Percentiles rank a stretch among this genome's conserved stretches.
Evolutionary conservation across 2,113 vertebrate species (phyloP).

Genomic region (Kryptolebias marmoratus): DNA sequence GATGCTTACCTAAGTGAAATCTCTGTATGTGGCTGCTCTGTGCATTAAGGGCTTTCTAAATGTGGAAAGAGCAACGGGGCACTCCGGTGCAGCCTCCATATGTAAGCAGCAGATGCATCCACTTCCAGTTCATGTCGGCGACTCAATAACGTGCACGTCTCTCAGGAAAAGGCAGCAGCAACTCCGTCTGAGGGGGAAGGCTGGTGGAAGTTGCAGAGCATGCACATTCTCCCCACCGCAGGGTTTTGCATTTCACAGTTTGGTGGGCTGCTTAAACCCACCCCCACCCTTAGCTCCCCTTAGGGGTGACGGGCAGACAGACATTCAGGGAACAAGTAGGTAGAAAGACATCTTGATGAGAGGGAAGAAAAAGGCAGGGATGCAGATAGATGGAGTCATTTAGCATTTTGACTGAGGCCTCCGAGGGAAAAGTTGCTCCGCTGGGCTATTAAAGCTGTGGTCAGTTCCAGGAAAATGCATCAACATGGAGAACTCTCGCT

Average conservation of each 20-base stretch:
- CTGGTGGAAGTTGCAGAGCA: slow-evolving; percentile 68
- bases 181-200: slow-evolving; percentile 17
- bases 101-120: slow-evolving; percentile 24
- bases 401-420: slow-evolving; percentile 23
- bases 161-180: neutral
- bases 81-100: slow-evolving; percentile 23
- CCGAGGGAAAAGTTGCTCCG: neutral
- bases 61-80: slow-evolving; percentile 30
- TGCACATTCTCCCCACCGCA: slow-evolving; percentile 69
- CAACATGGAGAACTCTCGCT: neutral
- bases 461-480: neutral
- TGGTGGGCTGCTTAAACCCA: slow-evolving; percentile 36
- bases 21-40: slow-evolving; percentile 28
- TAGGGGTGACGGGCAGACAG: slow-evolving; percentile 22
- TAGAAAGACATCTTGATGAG: neutral
- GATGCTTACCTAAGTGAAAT: slow-evolving; percentile 46
- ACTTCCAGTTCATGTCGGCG: slow-evolving; percentile 6
- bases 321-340: slow-evolving; percentile 25
- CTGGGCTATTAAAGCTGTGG: neutral
- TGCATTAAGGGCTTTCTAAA: slow-evolving; percentile 50
- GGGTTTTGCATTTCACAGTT: slow-evolving; percentile 74
- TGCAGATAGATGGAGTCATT: slow-evolving; percentile 19
- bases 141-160: neutral
- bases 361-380: slow-evolving; percentile 2
- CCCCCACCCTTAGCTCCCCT: neutral